Base-by-base conservation (phyloP, 2,113 vertebrate genomes). In the Phaetusa simplex region DNA sequence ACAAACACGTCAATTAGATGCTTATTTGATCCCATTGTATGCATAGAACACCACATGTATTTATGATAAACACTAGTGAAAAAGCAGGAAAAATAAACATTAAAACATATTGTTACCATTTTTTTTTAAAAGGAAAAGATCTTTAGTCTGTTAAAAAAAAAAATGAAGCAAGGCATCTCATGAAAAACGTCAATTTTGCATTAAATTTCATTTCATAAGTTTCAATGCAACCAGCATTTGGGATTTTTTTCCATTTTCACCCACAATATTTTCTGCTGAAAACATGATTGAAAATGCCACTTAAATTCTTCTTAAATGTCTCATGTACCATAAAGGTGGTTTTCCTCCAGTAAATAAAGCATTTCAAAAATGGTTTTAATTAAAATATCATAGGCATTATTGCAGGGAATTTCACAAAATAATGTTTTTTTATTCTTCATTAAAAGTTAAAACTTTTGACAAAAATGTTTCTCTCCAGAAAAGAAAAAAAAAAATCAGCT, bases 281-380 rank as follows among this genome's bases (percentile, higher is more conserved):
- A 85, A 62, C n/a, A 70, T 76, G 66, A 85, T 77, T 73, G 53
- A 84, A 94, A 92, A 80, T 84, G 52, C 20, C 30, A 72, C 91
- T 90, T 53, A 76, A 93, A 85, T 86, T 61, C 20, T 62, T 89
- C 12, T 79, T 85, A 85, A 84, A 73, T 73, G 53, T 80, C 29
- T 93, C 0, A 0, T 94, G 66, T 89, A 53, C 78, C 59, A 45
- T 82, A 95, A 94, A 90, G 72, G 56, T 58, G 77, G 27, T 32
- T 96, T 87, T 82, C 29, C 52, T 95, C 58, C 73, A 70, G 70
- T 82, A 93, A 97, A 97, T 93, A 95, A 97, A 97, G 67, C 78
- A 85, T 87, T 94, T 96, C 1, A 79, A 91, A 94, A 95, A 69
- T 40, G 9, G 32, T 87, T 97, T 97, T 95, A 85, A 95, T 94